phyloP scores from a whole-genome alignment of 37 sponge, comb jelly and placozoan genomes.

The Bolinopsis microptera region DNA sequence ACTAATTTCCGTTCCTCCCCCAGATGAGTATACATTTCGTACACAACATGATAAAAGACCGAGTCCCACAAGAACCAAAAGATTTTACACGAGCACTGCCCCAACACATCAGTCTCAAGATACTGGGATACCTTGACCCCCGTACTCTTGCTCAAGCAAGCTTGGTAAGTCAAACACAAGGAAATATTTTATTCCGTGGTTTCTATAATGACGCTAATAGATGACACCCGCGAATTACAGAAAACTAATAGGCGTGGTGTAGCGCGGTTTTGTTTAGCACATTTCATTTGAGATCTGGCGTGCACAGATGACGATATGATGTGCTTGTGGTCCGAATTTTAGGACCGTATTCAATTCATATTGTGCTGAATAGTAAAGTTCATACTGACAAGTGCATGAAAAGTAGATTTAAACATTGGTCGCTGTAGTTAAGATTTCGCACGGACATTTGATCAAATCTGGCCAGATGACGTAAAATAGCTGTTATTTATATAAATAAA shows the following conservation, averaged over 20 bases:
- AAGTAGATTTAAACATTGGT: neutral
- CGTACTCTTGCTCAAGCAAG: slow-evolving; percentile 34
- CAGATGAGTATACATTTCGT: slow-evolving; percentile 65
- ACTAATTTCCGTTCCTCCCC: neutral
- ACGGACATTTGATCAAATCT: no score
- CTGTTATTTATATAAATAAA: no score
- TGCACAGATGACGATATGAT: no score
- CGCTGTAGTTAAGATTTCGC: neutral
- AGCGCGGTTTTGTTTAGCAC: neutral
- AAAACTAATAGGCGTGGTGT: neutral
- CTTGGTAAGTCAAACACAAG: slow-evolving; percentile 25
- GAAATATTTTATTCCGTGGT: neutral
- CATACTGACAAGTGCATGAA: no score
- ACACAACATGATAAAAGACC: slow-evolving; percentile 66
- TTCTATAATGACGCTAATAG: neutral
- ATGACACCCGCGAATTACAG: no score
- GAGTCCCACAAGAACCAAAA: neutral
- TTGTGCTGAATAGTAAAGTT: neutral
- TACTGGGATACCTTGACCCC: slow-evolving; percentile 40
- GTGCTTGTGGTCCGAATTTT: neutral
- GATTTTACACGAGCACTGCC: slow-evolving; percentile 56
- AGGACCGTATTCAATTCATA: neutral
- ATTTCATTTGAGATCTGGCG: no score
- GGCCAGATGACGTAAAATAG: no score
- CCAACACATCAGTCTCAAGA: slow-evolving; percentile 63